Evolutionary conservation across 2,113 vertebrate species (phyloP).

Genomic region (Anser cygnoides): DNA sequence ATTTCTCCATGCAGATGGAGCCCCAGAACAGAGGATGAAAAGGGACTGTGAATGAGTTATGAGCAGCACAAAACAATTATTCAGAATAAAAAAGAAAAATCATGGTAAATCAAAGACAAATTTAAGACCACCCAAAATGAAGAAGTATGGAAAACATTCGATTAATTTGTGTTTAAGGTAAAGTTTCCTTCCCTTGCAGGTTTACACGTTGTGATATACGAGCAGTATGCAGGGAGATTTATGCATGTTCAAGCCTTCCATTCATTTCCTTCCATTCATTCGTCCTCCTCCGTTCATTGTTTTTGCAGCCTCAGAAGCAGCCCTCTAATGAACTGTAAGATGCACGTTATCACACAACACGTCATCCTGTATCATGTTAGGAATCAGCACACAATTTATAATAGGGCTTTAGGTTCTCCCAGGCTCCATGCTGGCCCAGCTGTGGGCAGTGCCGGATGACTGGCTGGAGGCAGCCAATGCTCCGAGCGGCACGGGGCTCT

Average conservation of each 20-base stretch:
- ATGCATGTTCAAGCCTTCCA: neutral
- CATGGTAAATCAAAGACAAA: neutral
- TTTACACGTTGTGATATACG: neutral
- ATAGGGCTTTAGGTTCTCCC: neutral
- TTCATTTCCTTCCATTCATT: neutral
- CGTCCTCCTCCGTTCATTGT: neutral
- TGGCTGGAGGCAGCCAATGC: neutral
- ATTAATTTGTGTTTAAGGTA: neutral
- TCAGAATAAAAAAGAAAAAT: neutral
- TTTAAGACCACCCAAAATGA: neutral
- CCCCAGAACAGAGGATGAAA: too few relatives aligned
- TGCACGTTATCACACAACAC: neutral
- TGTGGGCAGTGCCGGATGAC: neutral
- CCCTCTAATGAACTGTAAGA: neutral
- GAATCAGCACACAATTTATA: neutral
- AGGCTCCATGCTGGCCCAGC: accelerated
- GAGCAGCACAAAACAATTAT: neutral
- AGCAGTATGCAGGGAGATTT: neutral
- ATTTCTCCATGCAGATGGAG: neutral
- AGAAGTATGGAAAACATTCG: neutral
- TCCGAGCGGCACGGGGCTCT: accelerated
- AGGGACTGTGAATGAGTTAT: accelerated
- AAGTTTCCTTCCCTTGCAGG: neutral
- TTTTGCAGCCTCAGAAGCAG: neutral
- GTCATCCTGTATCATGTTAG: neutral